Base-by-base conservation (phyloP, 2,888 invertebrate species). In the Drosophila maculinotata region DNA sequence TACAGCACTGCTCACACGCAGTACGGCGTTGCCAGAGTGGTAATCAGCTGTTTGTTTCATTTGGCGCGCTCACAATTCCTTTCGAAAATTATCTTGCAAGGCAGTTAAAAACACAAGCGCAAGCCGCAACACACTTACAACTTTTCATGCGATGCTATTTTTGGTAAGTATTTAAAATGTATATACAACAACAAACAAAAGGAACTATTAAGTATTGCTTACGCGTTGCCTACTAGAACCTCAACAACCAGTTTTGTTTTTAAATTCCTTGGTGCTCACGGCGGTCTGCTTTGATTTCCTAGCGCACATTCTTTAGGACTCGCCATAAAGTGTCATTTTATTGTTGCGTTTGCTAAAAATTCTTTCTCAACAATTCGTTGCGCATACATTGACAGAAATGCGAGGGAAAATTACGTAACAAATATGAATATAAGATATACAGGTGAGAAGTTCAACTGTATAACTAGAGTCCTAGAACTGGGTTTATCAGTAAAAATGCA, bases 231-330 rank as follows among this genome's bases (percentile, higher is more conserved):
- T 76, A 70, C 71, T 58, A 1, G 1, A 41, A 30, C 3, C 14
- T n/a, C 1, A 12, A 10, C 10, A 53, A 44, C 2, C n/a, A n/a
- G n/a, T n/a, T n/a, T n/a, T n/a, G n/a, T 8, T 2, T 14, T 25
- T n/a, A 38, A 42, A 33, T 41, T 41, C 35, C 20, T 25, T 15
- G 15, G 7, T 36, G 14, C 20, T 9, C 7, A 25, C 15, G 3
- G 20, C 26, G 9, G 7, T 7, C 12, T 28, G 28, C 7, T 6
- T n/a, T 12, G 14, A 20, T 20, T 28, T 35, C 33, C 4, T 17
- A 12, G 26, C 35, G 36, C 45, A 56, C 68, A 69, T 75, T 69
- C 63, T 54, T 59, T 1, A 9, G 28, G 76, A 75, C 71, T 72
- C 63, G 35, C 9, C 41, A 51, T 72, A 72, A 75, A 75, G 10